Evolutionary conservation across 2,797 vertebrate species (phyloP), one percentile per base, ranked within the genome.

Genomic region (Phalloptychus januarius): DNA sequence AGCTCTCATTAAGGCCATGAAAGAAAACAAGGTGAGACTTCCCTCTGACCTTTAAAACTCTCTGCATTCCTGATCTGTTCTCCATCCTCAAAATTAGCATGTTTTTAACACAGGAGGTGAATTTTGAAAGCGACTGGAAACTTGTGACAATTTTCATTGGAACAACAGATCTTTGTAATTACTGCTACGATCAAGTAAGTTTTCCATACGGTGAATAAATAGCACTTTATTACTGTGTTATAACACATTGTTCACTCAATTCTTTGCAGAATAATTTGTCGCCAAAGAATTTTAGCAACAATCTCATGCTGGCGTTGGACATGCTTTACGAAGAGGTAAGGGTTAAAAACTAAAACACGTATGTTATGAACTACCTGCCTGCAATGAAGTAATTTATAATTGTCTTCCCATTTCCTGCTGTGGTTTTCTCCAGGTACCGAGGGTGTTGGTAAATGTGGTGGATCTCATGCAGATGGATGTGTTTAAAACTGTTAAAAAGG

Each of bases 111-210:
- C 86, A 99, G 97, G 82, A 93, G 31, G 95, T 98, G 81, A 89
- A 97, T 87, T 96, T 97, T 88, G 81, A 96, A 58, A 83, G 94
- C 8, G 97, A 98, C 86, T 99, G 98, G 98, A 99, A 99, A 93
- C 92, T 99, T 81, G 92, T 98, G 85, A 99, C 97, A 0, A 52
- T 99, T 83, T 95, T 98, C 40, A 77, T 97, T 33, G 98, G 97
- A 65, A 89, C 78, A 86, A 96, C 91, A 0, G 97, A 98, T 89
- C 90, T 99, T 56, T 99, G 98, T 86, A 89, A 92, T 67, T 97
- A 97, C 90, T 99, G 97, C 79, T 75, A 91, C 50, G 93, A 97
- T 77, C 95, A 95, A 94, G 98, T 98, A 94, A 88, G 88, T 77
- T 2, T 77, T 69, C 0, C 13, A 67, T 2, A 25, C 12, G 75